phyloP scores from a whole-genome alignment of 2,113 vertebrate genomes.

The Colossoma macropomum region DNA sequence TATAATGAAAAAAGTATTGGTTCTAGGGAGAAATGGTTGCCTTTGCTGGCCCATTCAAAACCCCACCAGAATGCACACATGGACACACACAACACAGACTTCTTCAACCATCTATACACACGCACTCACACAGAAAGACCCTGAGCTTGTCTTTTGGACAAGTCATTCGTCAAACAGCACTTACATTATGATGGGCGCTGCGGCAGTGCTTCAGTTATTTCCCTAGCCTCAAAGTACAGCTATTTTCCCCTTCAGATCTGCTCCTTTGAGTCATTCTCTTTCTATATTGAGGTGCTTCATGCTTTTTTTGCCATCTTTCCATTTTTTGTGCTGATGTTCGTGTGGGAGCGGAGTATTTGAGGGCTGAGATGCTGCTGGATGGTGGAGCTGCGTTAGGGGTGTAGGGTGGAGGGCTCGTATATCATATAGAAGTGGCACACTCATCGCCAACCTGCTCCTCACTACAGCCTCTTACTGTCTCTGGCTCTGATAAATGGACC shows the following conservation, averaged over 20 bases:
- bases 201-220: conserved; percentile 39
- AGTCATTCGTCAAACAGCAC: conserved; percentile 42
- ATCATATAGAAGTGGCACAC: not conserved
- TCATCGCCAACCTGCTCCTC: not conserved
- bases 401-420: not conserved
- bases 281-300: conserved; percentile 7
- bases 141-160: conserved; percentile 30
- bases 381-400: not conserved
- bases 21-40: not conserved
- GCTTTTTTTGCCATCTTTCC: not conserved
- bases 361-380: not conserved
- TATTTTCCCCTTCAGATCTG: conserved; percentile 24
- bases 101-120: not conserved
- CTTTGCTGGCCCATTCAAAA: conserved; percentile 14
- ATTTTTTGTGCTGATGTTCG: not conserved
- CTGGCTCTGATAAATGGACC: not conserved
- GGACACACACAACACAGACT: conserved; percentile 1
- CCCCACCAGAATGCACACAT: conserved; percentile 15
- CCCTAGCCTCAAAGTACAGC: conserved; percentile 31
- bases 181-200: conserved; percentile 38
- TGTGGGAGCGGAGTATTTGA: not conserved
- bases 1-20: not conserved
- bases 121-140: not conserved
- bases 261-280: conserved; percentile 28
- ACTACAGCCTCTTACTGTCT: not conserved